Conservation (phyloP, 2,797 vertebrate genomes). For the Acanthiza pusilla region DNA sequence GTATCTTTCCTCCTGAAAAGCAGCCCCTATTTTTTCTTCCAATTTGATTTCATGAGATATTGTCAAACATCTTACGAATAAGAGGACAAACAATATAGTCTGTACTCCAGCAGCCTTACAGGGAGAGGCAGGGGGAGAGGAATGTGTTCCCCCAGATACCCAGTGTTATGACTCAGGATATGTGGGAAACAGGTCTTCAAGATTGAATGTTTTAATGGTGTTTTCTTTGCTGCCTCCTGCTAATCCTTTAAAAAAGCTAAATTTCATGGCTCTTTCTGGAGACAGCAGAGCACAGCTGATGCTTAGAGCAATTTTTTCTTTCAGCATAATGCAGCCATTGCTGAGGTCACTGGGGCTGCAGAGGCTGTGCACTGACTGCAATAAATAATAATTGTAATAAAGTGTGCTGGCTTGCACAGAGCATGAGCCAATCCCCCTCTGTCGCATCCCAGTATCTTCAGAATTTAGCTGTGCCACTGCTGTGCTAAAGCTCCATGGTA, state of each 20-base stretch:
- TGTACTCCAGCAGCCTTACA: not conserved
- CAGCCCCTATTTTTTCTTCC: not conserved
- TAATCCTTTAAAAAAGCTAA: constrained; percentile 7
- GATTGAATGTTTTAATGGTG: not conserved
- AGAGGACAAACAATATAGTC: not conserved
- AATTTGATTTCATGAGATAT: not conserved
- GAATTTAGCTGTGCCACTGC: not conserved
- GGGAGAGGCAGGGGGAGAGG: not conserved
- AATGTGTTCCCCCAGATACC: not conserved
- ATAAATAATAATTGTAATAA: not conserved
- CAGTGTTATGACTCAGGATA: not conserved
- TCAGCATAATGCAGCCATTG: not conserved
- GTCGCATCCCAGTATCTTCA: not conserved
- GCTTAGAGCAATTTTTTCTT: not conserved
- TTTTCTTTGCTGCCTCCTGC: not conserved
- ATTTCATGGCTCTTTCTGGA: not conserved
- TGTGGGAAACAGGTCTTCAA: not conserved
- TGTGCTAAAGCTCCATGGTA: not conserved
- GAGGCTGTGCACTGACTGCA: constrained; percentile 14
- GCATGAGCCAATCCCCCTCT: not conserved
- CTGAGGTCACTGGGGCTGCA: not conserved
- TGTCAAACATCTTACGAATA: not conserved
- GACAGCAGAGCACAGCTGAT: constrained; percentile 5
- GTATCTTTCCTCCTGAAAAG: not conserved
- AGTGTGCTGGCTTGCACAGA: not conserved